These are phyloP conservation scores for Drosophila azteca DNA, from an alignment of 1,140 invertebrate species.

Conservation along the genomic window DNA sequence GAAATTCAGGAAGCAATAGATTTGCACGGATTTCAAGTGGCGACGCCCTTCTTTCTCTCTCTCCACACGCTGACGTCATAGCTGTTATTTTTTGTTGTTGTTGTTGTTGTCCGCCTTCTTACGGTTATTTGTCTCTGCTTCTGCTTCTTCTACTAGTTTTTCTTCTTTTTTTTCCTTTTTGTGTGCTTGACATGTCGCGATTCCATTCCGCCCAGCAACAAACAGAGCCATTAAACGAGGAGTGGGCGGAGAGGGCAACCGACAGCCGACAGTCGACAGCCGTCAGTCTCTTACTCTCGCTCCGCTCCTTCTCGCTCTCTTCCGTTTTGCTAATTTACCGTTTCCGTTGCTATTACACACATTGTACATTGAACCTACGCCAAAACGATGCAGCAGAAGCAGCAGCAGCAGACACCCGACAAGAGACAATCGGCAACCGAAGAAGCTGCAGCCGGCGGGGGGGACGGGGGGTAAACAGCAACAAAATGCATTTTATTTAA, in stretches of 20 bases:
- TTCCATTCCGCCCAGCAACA: slow-evolving; percentile 42
- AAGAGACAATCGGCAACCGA: too few species aligned
- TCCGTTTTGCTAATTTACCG: slow-evolving; percentile 68
- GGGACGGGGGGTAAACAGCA: neutral
- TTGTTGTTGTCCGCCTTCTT: slow-evolving; percentile 14
- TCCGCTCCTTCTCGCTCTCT: slow-evolving; percentile 20
- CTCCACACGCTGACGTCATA: slow-evolving; percentile 30
- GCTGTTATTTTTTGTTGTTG: slow-evolving; percentile 17
- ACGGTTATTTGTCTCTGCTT: slow-evolving; percentile 4
- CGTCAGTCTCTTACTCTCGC: neutral
- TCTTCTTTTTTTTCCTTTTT: neutral
- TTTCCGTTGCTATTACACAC: slow-evolving; percentile 51
- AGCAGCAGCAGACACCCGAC: too few species aligned
- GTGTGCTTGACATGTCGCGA: neutral
- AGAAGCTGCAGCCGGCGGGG: too few species aligned
- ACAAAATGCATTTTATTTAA: neutral
- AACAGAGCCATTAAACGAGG: slow-evolving; percentile 3
- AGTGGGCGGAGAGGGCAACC: neutral
- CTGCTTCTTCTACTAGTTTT: slow-evolving; percentile 2
- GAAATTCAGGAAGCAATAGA: slow-evolving; percentile 81
- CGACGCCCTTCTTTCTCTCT: slow-evolving; percentile 13
- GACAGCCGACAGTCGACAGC: too few species aligned
- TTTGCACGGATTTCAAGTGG: slow-evolving; percentile 63
- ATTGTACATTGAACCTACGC: slow-evolving; percentile 55
- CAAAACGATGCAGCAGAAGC: slow-evolving; percentile 5